phyloP scores from a whole-genome alignment of 2,888 invertebrate genomes.

The Spisula subtruncata region DNA sequence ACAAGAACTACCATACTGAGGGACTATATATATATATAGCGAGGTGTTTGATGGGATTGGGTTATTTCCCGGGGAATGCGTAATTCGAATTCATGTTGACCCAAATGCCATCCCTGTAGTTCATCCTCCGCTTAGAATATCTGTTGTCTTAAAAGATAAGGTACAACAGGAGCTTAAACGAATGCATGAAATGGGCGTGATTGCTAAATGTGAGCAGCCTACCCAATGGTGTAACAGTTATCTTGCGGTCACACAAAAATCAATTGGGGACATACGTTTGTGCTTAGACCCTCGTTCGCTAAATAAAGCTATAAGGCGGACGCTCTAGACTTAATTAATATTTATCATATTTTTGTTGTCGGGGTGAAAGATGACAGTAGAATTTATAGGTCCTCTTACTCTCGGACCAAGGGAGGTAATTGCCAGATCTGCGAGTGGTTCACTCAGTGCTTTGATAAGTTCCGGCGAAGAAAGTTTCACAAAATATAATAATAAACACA shows the following conservation, averaged over 20 bases:
- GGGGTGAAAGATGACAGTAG: too few relatives aligned
- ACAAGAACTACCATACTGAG: not conserved
- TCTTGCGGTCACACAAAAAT: not conserved
- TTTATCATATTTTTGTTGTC: too few relatives aligned
- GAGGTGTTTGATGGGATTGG: not conserved
- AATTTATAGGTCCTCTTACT: too few relatives aligned
- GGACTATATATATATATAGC: not conserved
- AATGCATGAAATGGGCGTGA: not conserved
- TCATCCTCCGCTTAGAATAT: not conserved
- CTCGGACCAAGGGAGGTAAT: too few relatives aligned
- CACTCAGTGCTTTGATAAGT: conserved; percentile 6
- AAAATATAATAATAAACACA: too few relatives aligned
- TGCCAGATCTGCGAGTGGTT: not conserved
- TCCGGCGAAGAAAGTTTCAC: not conserved
- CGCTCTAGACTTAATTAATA: too few relatives aligned
- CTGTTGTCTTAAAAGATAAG: not conserved
- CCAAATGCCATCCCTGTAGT: not conserved
- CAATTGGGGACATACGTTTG: not conserved
- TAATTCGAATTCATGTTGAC: not conserved
- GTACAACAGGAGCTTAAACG: not conserved
- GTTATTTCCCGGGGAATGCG: too few relatives aligned
- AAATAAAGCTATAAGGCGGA: not conserved
- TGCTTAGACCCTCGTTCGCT: not conserved
- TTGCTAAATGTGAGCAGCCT: not conserved
- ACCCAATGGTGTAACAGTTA: not conserved